These are phyloP conservation scores for Megalops atlanticus DNA, from an alignment of 2,113 vertebrate genomes.

Conservation along the genomic window DNA sequence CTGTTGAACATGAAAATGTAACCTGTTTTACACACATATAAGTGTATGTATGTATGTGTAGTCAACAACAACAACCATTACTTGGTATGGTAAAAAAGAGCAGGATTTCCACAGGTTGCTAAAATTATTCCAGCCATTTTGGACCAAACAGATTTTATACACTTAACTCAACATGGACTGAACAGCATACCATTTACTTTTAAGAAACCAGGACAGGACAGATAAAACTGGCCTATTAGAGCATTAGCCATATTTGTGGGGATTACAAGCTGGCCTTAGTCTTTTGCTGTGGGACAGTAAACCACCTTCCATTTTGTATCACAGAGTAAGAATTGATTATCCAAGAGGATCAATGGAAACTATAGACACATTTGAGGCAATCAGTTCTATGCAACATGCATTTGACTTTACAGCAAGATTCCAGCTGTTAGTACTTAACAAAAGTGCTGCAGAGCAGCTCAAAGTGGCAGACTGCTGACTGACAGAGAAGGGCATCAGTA, in stretches of 20 bases:
- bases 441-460: too few relatives aligned
- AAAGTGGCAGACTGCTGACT: too few relatives aligned
- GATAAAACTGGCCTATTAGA: neutral
- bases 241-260: neutral
- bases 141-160: neutral
- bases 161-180: neutral
- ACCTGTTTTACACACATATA: neutral
- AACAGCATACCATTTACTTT: too few relatives aligned
- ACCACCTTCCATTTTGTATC: neutral
- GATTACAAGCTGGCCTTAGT: neutral
- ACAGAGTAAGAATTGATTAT: neutral
- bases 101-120: neutral
- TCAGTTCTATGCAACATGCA: neutral
- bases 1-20: conserved; percentile 6
- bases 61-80: neutral
- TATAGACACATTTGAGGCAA: neutral
- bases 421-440: neutral
- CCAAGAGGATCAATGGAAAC: neutral
- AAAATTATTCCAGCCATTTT: neutral
- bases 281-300: neutral
- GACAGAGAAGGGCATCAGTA: neutral
- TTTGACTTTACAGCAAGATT: neutral
- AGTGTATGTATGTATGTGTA: neutral
- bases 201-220: neutral
- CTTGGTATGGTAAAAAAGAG: too few relatives aligned